These are phyloP conservation scores for Corydoras sp. DNA, from an alignment of 2,113 vertebrate genomes.

Conservation along the genomic window DNA sequence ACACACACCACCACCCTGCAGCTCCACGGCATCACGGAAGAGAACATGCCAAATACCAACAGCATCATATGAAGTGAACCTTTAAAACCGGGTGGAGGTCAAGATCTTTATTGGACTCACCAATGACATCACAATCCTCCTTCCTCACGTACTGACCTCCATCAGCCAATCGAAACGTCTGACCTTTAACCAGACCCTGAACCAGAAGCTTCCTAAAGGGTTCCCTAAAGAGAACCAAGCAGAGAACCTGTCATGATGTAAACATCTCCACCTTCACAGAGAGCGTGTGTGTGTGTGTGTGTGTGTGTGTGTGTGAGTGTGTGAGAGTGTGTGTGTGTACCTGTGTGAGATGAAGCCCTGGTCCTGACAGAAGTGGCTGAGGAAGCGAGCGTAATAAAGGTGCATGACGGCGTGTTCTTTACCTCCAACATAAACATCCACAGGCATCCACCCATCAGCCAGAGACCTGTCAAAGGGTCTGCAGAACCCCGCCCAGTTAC, in stretches of 20 bases:
- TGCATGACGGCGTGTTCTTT: slow-evolving; percentile 98
- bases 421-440: slow-evolving; percentile 90
- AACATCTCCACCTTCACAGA: no score
- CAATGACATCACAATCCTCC: slow-evolving; percentile 82
- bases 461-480: slow-evolving; percentile 76
- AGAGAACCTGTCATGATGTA: no score
- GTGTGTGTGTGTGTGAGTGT: no score
- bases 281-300: no score
- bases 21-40: no score
- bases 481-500: slow-evolving; percentile 4
- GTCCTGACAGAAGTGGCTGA: slow-evolving; percentile 85
- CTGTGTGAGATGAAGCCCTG: slow-evolving; percentile 81
- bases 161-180: slow-evolving; percentile 75
- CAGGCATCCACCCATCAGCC: slow-evolving; percentile 90
- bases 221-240: slow-evolving; percentile 66
- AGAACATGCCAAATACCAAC: no score
- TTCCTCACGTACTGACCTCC: slow-evolving; percentile 79
- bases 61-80: no score
- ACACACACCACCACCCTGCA: no score
- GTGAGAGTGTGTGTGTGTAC: slow-evolving; percentile 50
- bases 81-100: no score
- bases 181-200: slow-evolving; percentile 93
- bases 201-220: slow-evolving; percentile 90
- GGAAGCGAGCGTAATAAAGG: slow-evolving; percentile 89
- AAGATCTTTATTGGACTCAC: slow-evolving; percentile 56